Evolutionary conservation across 37 sponge, comb jelly and placozoan genomes (phyloP).

Genomic region (Agelas oroides): DNA sequence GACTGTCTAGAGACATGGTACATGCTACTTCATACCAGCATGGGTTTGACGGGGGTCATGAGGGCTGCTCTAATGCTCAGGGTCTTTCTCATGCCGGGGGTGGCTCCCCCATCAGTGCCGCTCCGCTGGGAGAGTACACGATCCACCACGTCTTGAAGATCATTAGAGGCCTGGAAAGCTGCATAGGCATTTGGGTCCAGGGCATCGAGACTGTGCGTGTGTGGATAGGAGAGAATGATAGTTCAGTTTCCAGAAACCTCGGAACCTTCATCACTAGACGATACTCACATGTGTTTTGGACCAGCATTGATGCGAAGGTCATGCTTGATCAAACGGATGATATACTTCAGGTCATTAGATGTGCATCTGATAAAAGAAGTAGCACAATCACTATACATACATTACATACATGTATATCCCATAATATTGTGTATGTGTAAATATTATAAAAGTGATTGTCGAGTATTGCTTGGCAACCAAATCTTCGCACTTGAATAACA

Average conservation of each 20-base stretch:
- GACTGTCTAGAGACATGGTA: too few relatives aligned
- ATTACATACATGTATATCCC: neutral
- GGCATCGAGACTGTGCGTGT: slow-evolving; percentile 80
- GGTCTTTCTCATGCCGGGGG: slow-evolving; percentile 55
- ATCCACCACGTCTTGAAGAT: slow-evolving; percentile 90
- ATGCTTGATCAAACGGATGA: slow-evolving; percentile 91
- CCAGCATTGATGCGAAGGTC: slow-evolving; percentile 95
- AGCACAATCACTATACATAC: neutral
- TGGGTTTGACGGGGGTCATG: slow-evolving; percentile 99
- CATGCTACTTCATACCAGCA: too few relatives aligned
- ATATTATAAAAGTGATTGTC: neutral
- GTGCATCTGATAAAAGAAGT: slow-evolving; percentile 73
- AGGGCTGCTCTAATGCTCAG: slow-evolving; percentile 78
- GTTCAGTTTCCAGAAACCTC: too few relatives aligned
- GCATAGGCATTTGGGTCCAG: slow-evolving; percentile 92
- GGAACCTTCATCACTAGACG: too few relatives aligned
- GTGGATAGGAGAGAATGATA: neutral
- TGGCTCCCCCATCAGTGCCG: slow-evolving; percentile 32
- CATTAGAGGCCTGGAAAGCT: slow-evolving; percentile 95
- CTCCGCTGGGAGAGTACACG: slow-evolving; percentile 45
- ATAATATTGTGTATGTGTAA: neutral
- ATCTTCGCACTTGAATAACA: too few relatives aligned
- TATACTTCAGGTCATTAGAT: slow-evolving; percentile 78
- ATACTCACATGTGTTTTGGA: slow-evolving; percentile 86
- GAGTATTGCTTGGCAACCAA: too few relatives aligned